phyloP scores from a whole-genome alignment of 2,113 vertebrate species.

The Melanocharis versteri region DNA sequence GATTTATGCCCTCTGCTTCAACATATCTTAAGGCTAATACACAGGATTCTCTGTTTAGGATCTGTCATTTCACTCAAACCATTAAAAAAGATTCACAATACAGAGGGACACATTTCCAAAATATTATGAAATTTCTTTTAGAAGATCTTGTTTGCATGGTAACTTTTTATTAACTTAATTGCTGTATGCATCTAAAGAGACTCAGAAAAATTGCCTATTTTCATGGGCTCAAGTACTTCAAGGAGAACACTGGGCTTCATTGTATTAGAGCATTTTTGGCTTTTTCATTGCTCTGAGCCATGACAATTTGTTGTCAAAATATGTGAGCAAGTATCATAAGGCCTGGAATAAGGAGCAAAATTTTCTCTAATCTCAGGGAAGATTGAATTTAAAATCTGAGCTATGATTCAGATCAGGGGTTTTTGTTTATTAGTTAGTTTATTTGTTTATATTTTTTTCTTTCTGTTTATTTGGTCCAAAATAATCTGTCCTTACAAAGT shows the following conservation, averaged over 20 bases:
- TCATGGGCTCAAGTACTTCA: background rate
- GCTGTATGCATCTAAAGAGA: background rate
- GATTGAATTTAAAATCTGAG: background rate
- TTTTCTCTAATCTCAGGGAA: conserved; percentile 3
- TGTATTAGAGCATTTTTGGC: background rate
- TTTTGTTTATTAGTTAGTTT: background rate
- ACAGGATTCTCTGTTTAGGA: background rate
- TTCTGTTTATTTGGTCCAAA: conserved; percentile 7
- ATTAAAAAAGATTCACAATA: background rate
- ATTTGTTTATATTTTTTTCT: background rate
- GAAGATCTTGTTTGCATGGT: background rate
- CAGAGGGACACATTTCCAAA: background rate
- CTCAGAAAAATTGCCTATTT: background rate
- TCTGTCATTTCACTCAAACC: conserved; percentile 13
- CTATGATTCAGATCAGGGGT: background rate
- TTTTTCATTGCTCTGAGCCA: background rate
- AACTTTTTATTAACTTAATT: conserved; percentile 43
- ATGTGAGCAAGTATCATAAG: background rate
- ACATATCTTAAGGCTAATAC: background rate
- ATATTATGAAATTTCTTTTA: background rate
- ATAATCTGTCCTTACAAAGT: background rate
- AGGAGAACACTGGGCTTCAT: conserved; percentile 1
- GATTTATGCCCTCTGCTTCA: background rate
- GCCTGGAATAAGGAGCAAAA: background rate
- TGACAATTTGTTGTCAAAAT: conserved; percentile 33